Base-by-base conservation (phyloP, 2,113 vertebrate genomes). In the Bettongia penicillata region DNA sequence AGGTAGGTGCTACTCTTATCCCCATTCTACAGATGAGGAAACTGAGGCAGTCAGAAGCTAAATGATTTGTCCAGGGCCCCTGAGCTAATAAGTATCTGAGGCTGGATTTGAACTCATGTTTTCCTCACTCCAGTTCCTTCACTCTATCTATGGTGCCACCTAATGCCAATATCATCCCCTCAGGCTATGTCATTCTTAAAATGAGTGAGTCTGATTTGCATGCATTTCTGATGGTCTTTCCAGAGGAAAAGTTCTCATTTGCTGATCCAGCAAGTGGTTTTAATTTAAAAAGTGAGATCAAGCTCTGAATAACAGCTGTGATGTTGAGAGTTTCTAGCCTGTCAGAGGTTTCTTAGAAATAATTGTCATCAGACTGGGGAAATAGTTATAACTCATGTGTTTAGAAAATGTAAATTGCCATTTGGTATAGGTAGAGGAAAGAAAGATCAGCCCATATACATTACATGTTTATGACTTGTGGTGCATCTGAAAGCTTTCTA, bases 401-500 rank as follows among this genome's bases (percentile, higher is more conserved):
- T 98, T 98, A 96, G 96, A 98, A 98, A 97, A 96, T 97, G 94
- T 93, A 95, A 97, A 98, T 97, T 97, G 91, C 96, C 93, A 53
- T 90, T 97, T 91, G 53, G 47, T 98, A 96, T 97, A 96, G 95
- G 77, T 97, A 94, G 84, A 95, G 95, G 93, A 97, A 97, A 96
- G 96, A 96, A 97, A 91, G 98, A 95, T 92, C 95, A 90, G 97
- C 97, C 96, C 91, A 94, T 97, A 96, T 98, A 98, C 94, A 95
- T 97, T 98, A 95, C 51, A 0, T 91, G 90, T 96, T 94, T 96
- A 93, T 96, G 98, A 97, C 95, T 97, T 95, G 25, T 91, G 95
- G 91, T 97, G 61, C 51, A 31, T 93, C 97, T 98, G 97, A 98
- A 98, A 98, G 97, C 97, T 98, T 98, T 97, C 96, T 97, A 96